A percentile compares a stretch with the other conserved stretches of the same genome.
Evolutionary conservation across 2,113 vertebrate genomes (phyloP).

Genomic region (Pao palembangensis): DNA sequence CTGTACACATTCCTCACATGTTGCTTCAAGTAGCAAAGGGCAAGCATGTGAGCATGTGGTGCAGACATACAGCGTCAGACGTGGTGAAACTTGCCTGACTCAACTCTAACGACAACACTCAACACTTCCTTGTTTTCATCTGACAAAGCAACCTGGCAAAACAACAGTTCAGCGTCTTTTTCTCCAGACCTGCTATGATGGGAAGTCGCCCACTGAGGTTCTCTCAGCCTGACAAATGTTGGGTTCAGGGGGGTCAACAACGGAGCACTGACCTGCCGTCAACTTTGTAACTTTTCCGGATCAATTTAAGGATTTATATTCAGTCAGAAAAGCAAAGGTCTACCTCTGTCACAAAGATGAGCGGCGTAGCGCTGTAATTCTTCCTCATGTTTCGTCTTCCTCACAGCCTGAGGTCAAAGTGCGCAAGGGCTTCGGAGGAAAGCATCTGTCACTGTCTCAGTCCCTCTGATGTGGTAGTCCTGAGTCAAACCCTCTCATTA

Average conservation of each 20-base stretch:
- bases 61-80: not conserved
- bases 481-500: constrained; percentile 36
- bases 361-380: constrained; percentile 58
- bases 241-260: not conserved
- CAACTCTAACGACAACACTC: not conserved
- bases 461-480: not conserved
- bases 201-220: not conserved
- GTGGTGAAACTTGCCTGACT: constrained; percentile 45
- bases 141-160: too few species aligned
- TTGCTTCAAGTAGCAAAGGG: constrained; percentile 22
- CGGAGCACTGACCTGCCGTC: not conserved
- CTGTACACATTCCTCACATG: constrained; percentile 34
- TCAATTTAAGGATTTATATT: not conserved
- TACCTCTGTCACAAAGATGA: constrained; percentile 73
- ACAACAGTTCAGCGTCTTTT: too few species aligned
- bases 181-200: not conserved
- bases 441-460: constrained; percentile 28
- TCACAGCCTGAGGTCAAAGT: constrained; percentile 57
- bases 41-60: not conserved
- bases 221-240: too few species aligned
- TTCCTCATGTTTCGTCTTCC: constrained; percentile 67
- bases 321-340: constrained; percentile 10
- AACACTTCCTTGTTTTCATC: not conserved
- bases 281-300: not conserved
- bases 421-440: constrained; percentile 19